phyloP scores from a whole-genome alignment of 2,113 vertebrate genomes.

The Takifugu flavidus region DNA sequence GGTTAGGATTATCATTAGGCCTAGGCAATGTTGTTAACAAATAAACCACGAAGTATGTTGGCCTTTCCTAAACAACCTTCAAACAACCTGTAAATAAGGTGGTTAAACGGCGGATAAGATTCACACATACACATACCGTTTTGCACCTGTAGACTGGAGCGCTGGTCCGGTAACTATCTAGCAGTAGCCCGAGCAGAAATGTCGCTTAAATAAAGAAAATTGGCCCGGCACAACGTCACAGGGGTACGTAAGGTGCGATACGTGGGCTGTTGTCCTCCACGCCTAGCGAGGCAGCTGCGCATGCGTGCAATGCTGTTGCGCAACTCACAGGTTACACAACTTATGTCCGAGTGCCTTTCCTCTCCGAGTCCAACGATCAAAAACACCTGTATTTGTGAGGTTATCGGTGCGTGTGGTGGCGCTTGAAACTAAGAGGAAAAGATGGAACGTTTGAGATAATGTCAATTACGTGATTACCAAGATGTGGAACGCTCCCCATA shows the following conservation, averaged over 20 bases:
- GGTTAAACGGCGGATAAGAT: background rate
- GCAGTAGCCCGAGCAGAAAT: background rate
- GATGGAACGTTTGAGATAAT: no score
- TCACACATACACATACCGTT: conserved; percentile 19
- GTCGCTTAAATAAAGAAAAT: conserved; percentile 39
- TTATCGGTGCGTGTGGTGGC: no score
- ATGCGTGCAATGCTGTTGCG: background rate
- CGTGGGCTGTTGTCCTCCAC: conserved; percentile 9
- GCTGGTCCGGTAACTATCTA: background rate
- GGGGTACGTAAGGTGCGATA: background rate
- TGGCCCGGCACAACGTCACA: conserved; percentile 37
- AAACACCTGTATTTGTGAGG: no score
- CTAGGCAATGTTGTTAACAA: no score
- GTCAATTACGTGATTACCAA: no score
- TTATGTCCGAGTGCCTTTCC: no score
- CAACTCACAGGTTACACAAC: conserved; percentile 14
- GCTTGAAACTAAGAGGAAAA: no score
- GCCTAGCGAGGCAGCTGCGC: conserved; percentile 12
- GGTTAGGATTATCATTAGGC: no score
- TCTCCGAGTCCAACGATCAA: no score
- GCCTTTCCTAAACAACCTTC: background rate
- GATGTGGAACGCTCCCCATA: background rate
- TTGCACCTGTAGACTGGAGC: background rate
- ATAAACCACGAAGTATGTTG: no score
- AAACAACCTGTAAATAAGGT: background rate